A percentile compares a stretch with the other conserved stretches of the same genome.
These are phyloP conservation scores for Micrasema minimum DNA, from an alignment of 1,140 invertebrate genomes.

Conservation along the genomic window DNA sequence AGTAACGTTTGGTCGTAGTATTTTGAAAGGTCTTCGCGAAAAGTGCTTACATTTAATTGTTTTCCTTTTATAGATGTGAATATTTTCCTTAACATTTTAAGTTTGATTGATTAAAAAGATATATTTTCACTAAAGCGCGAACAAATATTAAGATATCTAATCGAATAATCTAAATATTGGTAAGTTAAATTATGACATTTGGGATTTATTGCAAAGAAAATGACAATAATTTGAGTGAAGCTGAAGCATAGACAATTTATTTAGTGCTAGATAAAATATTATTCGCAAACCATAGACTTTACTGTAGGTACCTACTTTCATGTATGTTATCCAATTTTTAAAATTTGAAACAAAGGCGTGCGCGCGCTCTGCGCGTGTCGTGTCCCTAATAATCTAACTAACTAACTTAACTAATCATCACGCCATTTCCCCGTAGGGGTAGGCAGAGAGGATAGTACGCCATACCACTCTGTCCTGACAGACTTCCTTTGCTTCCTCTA, in stretches of 20 bases:
- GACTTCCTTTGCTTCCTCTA: too few species aligned
- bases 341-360: too few species aligned
- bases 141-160: background rate
- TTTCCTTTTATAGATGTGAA: slow-evolving; percentile 32
- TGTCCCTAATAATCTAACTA: too few species aligned
- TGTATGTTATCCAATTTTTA: too few species aligned
- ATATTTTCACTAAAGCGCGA: background rate
- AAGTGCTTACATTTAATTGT: slow-evolving; percentile 24
- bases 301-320: too few species aligned
- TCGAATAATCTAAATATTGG: slow-evolving; percentile 14
- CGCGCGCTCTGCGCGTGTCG: too few species aligned
- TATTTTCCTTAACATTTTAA: slow-evolving; percentile 33
- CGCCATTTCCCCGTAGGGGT: too few species aligned
- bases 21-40: background rate
- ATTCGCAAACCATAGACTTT: too few species aligned
- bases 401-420: too few species aligned
- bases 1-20: slow-evolving; percentile 1
- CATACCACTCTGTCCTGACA: too few species aligned
- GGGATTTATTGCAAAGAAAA: background rate
- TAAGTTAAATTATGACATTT: slow-evolving; percentile 7
- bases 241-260: background rate
- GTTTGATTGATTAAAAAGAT: background rate
- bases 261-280: too few species aligned
- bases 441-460: too few species aligned
- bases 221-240: background rate